Base-by-base conservation (phyloP, 1,140 invertebrate species). In the Lordiphosa mommai region DNA sequence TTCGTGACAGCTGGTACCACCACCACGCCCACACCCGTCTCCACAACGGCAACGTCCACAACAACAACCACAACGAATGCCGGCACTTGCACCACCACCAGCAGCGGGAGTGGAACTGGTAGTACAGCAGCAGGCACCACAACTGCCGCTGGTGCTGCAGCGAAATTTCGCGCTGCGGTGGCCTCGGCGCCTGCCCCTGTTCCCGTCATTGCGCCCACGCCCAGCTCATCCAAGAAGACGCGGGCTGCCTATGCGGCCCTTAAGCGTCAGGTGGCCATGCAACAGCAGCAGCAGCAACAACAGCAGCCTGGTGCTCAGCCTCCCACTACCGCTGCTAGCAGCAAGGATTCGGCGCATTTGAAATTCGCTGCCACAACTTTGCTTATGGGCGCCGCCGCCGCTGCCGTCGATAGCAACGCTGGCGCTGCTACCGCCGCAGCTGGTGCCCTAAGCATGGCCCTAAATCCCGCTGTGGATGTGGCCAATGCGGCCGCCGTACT, bases 301-400 rank as follows among this genome's bases (percentile, higher is more conserved):
- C 65, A 59, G 36, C 72, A 34, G 38, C 60, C 27, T 43, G 57
- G 30, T 30, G 61, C 29, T 53, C 40, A 53, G 40, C 49, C 60
- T 38, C 20, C 27, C 37, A 6, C 36, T n/a, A 23, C 59, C 27
- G 40, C 41, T 17, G 10, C 68, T 29, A 43, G 55, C 50, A 63
- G 48, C 69, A 84, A 80, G 49, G 76, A 82, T 55, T 61, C 74
- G 37, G 74, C 74, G 60, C 70, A 82, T 82, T 80, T 79, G 46
- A 79, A 71, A 60, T 77, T 74, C 44, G 64, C 80, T 51, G 65
- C 76, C 52, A 69, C 79, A 33, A 65, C 73, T 48, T 61, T 76
- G 58, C 46, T 85, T 13, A 77, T 86, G 72, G 69, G 84, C 14
- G 82, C 69, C 33, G 82, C 82, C 38, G 82, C 76, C 17, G 74